Evolutionary conservation across 1,140 invertebrate species (phyloP), one percentile per base, ranked within the genome.

Genomic region (Drosophila nigrodunni): DNA sequence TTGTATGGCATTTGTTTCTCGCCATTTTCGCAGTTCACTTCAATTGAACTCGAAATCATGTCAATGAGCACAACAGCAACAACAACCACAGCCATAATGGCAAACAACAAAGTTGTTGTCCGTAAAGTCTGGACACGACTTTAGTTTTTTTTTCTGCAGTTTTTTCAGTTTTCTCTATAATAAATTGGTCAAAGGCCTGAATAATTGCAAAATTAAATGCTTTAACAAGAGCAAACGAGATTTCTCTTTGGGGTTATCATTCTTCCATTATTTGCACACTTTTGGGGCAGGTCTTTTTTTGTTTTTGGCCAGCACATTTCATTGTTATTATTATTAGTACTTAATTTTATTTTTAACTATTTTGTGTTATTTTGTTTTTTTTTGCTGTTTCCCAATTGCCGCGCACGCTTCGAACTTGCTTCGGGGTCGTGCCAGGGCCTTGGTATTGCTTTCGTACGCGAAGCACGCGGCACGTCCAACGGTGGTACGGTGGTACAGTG

Each of bases 111-210:
- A 55, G 39, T 74, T 74, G 70, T 58, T 66, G 61, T 66, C 68
- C 58, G 35, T 43, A 43, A 65, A 72, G 61, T 72, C 61, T 58
- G 44, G 66, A 70, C 66, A 74, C 72, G 66, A 74, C 66, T 67
- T 64, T 11, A 62, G 18, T 34, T 55, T 65, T 34, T 55, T 46
- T 21, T 39, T 11, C 10, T 39, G 15, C 39, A 50, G 43, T 54
- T 39, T 69, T 69, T 77, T 11, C 74, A 43, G 57, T 54, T 57
- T 55, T 65, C 37, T 80, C 73, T 77, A 70, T 77, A 67, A 77
- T 83, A 77, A 83, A 80, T 73, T 85, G 80, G 81, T 77, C 80
- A 83, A 85, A 85, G 80, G 81, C 81, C 81, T 83, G 60, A 83
- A 83, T 85, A 83, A 85, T 83, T 83, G 81, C 80, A 68, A 80